Conservation (phyloP, 64 coral and sea anemone species). For the Pachyseris speciosa region DNA sequence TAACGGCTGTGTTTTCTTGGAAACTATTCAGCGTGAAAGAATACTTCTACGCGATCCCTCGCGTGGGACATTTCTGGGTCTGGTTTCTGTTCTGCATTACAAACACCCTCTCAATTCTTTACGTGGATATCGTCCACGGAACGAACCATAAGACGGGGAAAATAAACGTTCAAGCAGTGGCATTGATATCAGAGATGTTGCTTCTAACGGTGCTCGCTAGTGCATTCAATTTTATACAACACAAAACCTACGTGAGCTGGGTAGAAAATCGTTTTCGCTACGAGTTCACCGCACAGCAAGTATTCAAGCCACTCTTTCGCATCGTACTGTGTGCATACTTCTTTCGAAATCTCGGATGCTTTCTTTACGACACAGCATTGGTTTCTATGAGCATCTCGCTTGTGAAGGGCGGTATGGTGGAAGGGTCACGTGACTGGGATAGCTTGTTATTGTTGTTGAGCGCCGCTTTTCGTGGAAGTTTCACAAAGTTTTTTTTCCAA, state of each 20-base stretch:
- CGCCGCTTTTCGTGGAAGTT: slow-evolving; percentile 81
- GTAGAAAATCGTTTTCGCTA: slow-evolving; percentile 35
- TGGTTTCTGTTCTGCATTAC: slow-evolving; percentile 68
- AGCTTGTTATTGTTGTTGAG: slow-evolving; percentile 66
- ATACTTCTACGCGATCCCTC: slow-evolving; percentile 54
- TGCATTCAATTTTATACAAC: slow-evolving; percentile 75
- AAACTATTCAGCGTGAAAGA: slow-evolving; percentile 54
- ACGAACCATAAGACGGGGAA: slow-evolving; percentile 26
- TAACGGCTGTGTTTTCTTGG: slow-evolving; percentile 63
- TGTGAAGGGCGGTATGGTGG: not conserved
- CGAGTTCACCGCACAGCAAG: not conserved
- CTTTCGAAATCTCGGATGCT: slow-evolving; percentile 70
- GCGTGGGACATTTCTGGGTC: slow-evolving; percentile 87
- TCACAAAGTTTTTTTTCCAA: slow-evolving; percentile 87
- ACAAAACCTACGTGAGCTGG: slow-evolving; percentile 59
- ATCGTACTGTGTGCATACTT: slow-evolving; percentile 64
- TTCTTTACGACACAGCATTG: slow-evolving; percentile 84
- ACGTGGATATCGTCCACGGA: slow-evolving; percentile 68
- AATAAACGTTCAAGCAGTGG: slow-evolving; percentile 4
- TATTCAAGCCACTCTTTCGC: slow-evolving; percentile 53
- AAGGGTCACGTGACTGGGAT: slow-evolving; percentile 66
- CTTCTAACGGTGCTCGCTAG: slow-evolving; percentile 55
- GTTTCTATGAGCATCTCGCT: slow-evolving; percentile 77
- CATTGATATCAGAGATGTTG: slow-evolving; percentile 62
- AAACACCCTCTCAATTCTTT: slow-evolving; percentile 33